Percentiles rank a stretch among this genome's conserved stretches.
Evolutionary conservation across 2,797 vertebrate genomes (phyloP).

Genomic region (Stomatorhinus walkeri): DNA sequence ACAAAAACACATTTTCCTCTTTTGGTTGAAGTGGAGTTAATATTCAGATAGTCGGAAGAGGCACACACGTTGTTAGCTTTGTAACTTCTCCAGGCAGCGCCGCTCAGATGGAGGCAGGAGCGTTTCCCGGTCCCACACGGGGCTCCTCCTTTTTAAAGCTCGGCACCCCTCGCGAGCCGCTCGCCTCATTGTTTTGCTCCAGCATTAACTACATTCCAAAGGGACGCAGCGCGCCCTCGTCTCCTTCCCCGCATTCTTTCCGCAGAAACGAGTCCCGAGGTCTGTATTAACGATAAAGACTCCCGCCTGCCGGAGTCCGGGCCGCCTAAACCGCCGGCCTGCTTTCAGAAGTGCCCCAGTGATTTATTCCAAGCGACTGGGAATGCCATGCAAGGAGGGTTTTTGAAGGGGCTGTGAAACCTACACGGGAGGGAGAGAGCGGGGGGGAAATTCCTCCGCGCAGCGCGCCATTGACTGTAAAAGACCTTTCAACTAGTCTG

Average conservation of each 20-base stretch:
- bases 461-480: conserved; percentile 80
- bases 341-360: not conserved
- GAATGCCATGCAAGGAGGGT: not conserved
- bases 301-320: not conserved
- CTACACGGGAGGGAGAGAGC: conserved; percentile 28
- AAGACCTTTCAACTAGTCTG: conserved; percentile 74
- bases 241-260: conserved; percentile 88
- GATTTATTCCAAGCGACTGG: conserved; percentile 31
- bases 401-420: conserved; percentile 40
- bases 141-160: conserved; percentile 54
- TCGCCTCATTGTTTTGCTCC: conserved; percentile 80
- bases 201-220: conserved; percentile 88
- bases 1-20: not conserved
- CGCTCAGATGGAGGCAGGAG: conserved; percentile 49
- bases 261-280: conserved; percentile 61
- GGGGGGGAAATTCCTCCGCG: conserved; percentile 83
- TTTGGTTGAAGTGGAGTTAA: not conserved
- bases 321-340: not conserved
- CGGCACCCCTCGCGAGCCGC: conserved; percentile 68
- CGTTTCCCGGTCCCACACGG: conserved; percentile 39
- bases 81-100: not conserved
- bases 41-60: not conserved
- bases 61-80: not conserved
- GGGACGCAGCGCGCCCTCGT: conserved; percentile 73
- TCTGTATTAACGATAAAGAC: conserved; percentile 35